Base-by-base conservation (phyloP, 2,797 vertebrate species). In the Sebastiscus tertius region DNA sequence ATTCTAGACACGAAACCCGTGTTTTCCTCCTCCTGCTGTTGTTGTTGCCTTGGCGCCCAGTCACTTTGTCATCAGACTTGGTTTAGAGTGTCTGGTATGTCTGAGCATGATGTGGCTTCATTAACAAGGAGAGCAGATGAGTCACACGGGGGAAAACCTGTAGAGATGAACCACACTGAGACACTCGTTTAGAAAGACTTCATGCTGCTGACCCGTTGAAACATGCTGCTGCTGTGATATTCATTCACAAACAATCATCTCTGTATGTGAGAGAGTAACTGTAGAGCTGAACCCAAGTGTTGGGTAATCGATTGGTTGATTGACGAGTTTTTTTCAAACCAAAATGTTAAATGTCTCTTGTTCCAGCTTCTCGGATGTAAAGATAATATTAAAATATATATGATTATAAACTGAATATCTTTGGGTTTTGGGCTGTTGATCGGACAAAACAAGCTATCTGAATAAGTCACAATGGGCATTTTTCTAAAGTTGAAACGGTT, bases 41-140 rank as follows among this genome's bases (percentile, higher is more conserved):
- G 46, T 33, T 22, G 46, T 22, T 86, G 74, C 74, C 73, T n/a
- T 60, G 79, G 75, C 60, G 4, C 56, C 54, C 74, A 46, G 79
- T 85, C 70, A 16, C 74, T 76, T 69, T 80, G 85, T 90, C 82
- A 83, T 82, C 81, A 83, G 88, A 88, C 84, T 85, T 1, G 33
- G 72, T 77, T 88, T 77, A 83, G 85, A 72, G 60, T 68, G 85
- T 89, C 82, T 87, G 88, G 91, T 86, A 79, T 92, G 90, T 91
- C 83, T 81, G 81, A 77, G 68, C 83, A 77, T 77, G 89, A 89
- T 83, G 89, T 80, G 79, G 79, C 83, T 88, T 86, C 66, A 61
- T 87, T 85, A 88, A 80, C 75, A 61, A 52, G 71, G 79, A 86
- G 59, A 79, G 67, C 76, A 46, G 67, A 75, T 93, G 91, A 93